A percentile compares a stretch with the other conserved stretches of the same genome.
Evolutionary conservation across 1,140 invertebrate species (phyloP).

Genomic region (Cherax destructor): DNA sequence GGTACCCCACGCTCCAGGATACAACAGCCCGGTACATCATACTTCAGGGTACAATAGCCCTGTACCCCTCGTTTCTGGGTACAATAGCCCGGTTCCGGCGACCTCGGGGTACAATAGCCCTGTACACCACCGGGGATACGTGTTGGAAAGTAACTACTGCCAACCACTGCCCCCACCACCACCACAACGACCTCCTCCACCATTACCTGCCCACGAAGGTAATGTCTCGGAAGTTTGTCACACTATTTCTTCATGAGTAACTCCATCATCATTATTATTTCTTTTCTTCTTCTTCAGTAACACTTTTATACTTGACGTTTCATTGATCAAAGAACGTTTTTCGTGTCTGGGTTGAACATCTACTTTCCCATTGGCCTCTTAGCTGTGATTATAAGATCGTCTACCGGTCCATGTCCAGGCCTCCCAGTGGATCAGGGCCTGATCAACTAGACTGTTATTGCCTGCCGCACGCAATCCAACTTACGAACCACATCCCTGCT

Average conservation of each 20-base stretch:
- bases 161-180: slow-evolving; percentile 59
- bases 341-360: too few relatives aligned
- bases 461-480: too few relatives aligned
- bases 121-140: slow-evolving; percentile 39
- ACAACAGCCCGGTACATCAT: slow-evolving; percentile 47
- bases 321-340: not conserved
- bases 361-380: too few relatives aligned
- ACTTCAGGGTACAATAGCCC: slow-evolving; percentile 15
- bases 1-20: slow-evolving; percentile 9
- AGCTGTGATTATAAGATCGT: too few relatives aligned
- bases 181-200: slow-evolving; percentile 51
- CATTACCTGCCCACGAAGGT: slow-evolving; percentile 58
- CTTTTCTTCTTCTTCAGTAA: not conserved
- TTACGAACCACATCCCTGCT: too few relatives aligned
- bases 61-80: slow-evolving; percentile 9
- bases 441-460: too few relatives aligned
- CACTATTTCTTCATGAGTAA: not conserved
- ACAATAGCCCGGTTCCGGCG: slow-evolving; percentile 38
- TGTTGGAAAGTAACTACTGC: slow-evolving; percentile 61
- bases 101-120: slow-evolving; percentile 7
- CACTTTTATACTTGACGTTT: not conserved
- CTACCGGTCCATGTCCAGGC: too few relatives aligned
- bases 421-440: too few relatives aligned
- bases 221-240: not conserved
- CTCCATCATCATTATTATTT: not conserved